phyloP scores from a whole-genome alignment of 1,140 invertebrate species.

The Drosophila equinoxialis region DNA sequence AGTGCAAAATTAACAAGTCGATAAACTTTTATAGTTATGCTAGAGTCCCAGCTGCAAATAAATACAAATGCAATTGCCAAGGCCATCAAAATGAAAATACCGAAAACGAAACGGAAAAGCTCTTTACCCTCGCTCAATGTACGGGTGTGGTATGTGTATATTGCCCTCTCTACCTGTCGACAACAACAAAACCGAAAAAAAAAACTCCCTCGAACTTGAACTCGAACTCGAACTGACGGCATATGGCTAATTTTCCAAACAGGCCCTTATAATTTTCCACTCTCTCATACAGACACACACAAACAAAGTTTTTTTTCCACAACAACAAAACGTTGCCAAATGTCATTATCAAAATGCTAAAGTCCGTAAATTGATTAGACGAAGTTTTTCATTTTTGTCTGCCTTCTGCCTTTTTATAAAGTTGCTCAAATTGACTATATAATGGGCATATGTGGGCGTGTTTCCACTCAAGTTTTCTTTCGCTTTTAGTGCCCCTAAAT shows the following conservation, averaged over 20 bases:
- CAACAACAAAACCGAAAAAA: no score
- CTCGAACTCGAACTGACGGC: constrained; percentile 20
- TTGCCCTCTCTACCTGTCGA: constrained; percentile 29
- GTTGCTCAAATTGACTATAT: constrained; percentile 65
- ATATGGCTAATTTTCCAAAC: constrained; percentile 71
- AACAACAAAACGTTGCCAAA: constrained; percentile 53
- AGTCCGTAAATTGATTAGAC: constrained; percentile 65
- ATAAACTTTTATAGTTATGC: constrained; percentile 74
- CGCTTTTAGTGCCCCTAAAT: constrained; percentile 22
- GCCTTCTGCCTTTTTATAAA: constrained; percentile 10
- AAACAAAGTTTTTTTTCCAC: constrained; percentile 48
- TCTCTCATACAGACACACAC: constrained; percentile 26
- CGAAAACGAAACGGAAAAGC: constrained; percentile 15
- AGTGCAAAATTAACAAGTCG: constrained; percentile 70
- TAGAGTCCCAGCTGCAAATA: constrained; percentile 62
- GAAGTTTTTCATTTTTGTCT: constrained; percentile 38
- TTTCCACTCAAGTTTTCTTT: constrained; percentile 10
- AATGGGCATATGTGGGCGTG: constrained; percentile 54
- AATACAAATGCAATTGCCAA: constrained; percentile 67
- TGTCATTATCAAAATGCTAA: constrained; percentile 52
- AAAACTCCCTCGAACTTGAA: background rate
- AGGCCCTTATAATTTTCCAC: constrained; percentile 59
- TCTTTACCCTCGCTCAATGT: background rate
- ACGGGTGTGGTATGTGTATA: no score
- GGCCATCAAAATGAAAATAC: constrained; percentile 46